Percentiles rank a stretch among this genome's conserved stretches.
These are phyloP conservation scores for Dicycla oo DNA, from an alignment of 2,888 invertebrate genomes.

Conservation along the genomic window DNA sequence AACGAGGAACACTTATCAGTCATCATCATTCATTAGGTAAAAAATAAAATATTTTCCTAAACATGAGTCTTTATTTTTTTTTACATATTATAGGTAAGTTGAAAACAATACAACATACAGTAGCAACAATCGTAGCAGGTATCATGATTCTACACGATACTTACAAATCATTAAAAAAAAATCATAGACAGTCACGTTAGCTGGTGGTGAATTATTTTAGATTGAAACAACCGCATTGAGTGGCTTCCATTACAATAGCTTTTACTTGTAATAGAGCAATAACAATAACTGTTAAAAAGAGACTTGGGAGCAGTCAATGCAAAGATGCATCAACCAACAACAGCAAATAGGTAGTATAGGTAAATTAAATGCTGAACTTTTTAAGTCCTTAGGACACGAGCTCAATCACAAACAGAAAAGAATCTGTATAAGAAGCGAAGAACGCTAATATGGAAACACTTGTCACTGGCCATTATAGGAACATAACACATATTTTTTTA, in stretches of 20 bases:
- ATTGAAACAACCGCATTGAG: constrained; percentile 34
- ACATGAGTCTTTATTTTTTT: neutral
- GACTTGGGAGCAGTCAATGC: neutral
- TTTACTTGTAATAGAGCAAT: constrained; percentile 33
- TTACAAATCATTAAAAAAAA: constrained; percentile 1
- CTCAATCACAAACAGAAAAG: constrained; percentile 2
- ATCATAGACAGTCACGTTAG: constrained; percentile 25
- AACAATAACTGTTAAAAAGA: constrained; percentile 8
- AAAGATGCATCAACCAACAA: constrained; percentile 10
- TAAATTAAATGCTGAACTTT: neutral
- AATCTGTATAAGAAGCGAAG: neutral
- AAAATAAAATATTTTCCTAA: neutral
- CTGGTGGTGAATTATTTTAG: constrained; percentile 30
- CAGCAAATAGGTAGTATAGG: neutral
- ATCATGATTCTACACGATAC: neutral
- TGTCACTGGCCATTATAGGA: neutral
- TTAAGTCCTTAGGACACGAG: neutral
- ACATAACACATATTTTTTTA: constrained; percentile 9
- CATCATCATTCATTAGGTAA: neutral
- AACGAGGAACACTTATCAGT: neutral
- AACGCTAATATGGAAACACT: neutral
- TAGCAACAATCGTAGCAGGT: neutral
- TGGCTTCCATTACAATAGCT: constrained; percentile 3
- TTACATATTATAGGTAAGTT: neutral
- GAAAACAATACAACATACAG: neutral